Evolutionary conservation across 1,140 invertebrate species (phyloP).

Genomic region (Apis cerana): DNA sequence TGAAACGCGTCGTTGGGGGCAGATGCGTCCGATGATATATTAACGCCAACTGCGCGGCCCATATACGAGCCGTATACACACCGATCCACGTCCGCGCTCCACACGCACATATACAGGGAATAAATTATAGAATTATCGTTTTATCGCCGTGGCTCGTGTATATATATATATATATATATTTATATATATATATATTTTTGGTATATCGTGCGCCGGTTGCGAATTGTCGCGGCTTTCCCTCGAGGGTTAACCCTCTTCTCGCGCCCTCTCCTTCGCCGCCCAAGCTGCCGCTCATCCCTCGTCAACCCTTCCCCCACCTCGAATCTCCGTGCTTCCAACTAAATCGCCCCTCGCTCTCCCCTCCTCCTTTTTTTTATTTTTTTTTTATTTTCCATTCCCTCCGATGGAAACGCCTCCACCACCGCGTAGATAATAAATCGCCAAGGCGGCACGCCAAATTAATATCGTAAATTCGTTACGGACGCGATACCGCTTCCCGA

Average conservation of each 20-base stretch:
- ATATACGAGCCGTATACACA: conserved; percentile 44
- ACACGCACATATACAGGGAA: conserved; percentile 66
- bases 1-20: conserved; percentile 79
- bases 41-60: conserved; percentile 80
- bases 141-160: conserved; percentile 71
- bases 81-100: neutral
- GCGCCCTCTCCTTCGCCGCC: conserved; percentile 5
- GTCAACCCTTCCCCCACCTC: neutral
- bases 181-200: conserved; percentile 39
- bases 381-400: conserved; percentile 38
- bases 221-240: conserved; percentile 69
- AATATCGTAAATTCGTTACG: conserved; percentile 70
- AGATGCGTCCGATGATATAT: conserved; percentile 81
- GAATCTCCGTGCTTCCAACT: neutral
- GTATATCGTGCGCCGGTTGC: conserved; percentile 46
- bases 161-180: neutral
- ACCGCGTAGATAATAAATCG: conserved; percentile 65
- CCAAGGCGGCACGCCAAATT: conserved; percentile 69
- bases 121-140: conserved; percentile 82
- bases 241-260: conserved; percentile 37
- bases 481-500: conserved; percentile 63
- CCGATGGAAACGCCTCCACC: conserved; percentile 12
- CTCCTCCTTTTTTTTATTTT: neutral
- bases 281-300: neutral
- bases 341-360: conserved; percentile 34